Evolutionary conservation across 2,113 vertebrate species (phyloP).

Genomic region (Leiothrix lutea): DNA sequence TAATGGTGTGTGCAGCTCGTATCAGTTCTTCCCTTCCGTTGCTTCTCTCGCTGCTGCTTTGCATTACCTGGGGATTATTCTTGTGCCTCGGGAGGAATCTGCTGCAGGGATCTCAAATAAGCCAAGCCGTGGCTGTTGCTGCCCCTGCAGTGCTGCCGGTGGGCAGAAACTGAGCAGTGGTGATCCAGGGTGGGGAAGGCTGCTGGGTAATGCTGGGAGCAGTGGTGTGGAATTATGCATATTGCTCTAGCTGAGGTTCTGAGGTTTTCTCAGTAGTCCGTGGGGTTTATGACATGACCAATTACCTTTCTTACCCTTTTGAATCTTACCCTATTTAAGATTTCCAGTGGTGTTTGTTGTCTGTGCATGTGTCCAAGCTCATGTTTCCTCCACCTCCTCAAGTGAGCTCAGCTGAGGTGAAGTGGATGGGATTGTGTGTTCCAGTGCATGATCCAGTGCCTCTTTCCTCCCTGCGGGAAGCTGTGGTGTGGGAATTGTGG

Average conservation of each 20-base stretch:
- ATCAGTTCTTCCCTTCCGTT: neutral
- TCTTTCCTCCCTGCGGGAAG: neutral
- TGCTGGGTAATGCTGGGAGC: neutral
- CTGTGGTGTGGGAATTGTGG: neutral
- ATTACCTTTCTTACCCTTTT: neutral
- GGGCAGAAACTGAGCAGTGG: accelerated
- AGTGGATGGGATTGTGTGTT: neutral
- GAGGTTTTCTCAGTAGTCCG: neutral
- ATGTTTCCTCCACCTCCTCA: neutral
- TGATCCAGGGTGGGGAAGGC: neutral
- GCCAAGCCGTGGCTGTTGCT: neutral
- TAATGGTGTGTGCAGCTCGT: neutral
- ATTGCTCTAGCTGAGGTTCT: neutral
- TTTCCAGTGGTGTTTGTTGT: neutral
- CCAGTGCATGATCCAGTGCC: neutral
- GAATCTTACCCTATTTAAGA: neutral
- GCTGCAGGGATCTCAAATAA: neutral
- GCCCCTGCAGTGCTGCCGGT: neutral
- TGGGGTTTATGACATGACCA: neutral
- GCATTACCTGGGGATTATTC: neutral
- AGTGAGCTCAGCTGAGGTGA: neutral
- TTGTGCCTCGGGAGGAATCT: neutral
- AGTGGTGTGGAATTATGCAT: neutral
- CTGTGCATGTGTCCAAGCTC: neutral
- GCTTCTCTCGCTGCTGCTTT: neutral